Percentiles rank a stretch among this genome's conserved stretches.
Evolutionary conservation across 2,113 vertebrate genomes (phyloP).

Genomic region (Brachyistius frenatus): DNA sequence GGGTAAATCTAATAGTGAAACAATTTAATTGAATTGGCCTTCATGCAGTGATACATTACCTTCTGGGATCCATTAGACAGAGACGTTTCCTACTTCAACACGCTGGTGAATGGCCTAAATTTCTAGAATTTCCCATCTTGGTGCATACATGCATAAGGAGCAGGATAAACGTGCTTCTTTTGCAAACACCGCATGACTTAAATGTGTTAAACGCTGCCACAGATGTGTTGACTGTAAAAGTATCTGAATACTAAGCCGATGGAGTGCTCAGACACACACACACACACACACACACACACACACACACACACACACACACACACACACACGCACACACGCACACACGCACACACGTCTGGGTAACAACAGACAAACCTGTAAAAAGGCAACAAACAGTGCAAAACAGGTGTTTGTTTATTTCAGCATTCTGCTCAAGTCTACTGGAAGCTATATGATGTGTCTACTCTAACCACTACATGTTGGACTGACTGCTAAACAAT

Average conservation of each 20-base stretch:
- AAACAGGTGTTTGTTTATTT: not conserved
- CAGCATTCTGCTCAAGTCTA: not conserved
- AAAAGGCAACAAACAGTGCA: not conserved
- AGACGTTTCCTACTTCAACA: constrained; percentile 52
- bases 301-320: no score
- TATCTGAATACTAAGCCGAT: not conserved
- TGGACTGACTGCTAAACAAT: not conserved
- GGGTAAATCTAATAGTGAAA: constrained; percentile 76
- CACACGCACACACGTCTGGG: no score
- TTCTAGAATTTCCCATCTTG: constrained; percentile 26
- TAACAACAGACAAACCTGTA: not conserved
- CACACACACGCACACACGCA: no score
- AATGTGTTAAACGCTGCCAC: not conserved
- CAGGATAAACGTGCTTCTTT: not conserved
- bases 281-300: no score
- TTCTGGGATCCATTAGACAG: constrained; percentile 70
- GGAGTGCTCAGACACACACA: not conserved
- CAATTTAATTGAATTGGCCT: constrained; percentile 74
- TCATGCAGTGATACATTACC: constrained; percentile 68
- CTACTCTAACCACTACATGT: not conserved
- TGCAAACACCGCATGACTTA: not conserved
- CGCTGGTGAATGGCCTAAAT: constrained; percentile 6
- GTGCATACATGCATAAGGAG: not conserved
- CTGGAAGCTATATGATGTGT: not conserved
- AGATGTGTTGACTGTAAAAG: constrained; percentile 24